Evolutionary conservation across 1,140 invertebrate species (phyloP).

Genomic region (Maniola jurtina): DNA sequence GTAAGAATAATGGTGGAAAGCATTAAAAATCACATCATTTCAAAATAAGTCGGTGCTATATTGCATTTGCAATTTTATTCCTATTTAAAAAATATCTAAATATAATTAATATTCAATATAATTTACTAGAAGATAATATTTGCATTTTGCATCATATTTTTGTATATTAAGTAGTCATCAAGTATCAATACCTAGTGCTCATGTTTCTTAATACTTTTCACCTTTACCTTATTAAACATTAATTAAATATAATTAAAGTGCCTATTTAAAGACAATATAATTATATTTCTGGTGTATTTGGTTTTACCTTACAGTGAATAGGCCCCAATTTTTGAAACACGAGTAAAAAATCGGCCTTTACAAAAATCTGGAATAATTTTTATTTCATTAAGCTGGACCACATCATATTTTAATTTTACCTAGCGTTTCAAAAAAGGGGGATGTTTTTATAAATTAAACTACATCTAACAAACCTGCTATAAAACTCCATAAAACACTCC

Average conservation of each 20-base stretch:
- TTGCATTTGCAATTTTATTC: too few relatives aligned
- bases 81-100: too few relatives aligned
- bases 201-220: conserved; percentile 23
- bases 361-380: not conserved
- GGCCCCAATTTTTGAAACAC: conserved; percentile 51
- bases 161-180: too few relatives aligned
- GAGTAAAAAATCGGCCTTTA: conserved; percentile 3
- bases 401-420: conserved; percentile 1
- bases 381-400: too few relatives aligned
- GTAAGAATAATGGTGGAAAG: conserved; percentile 27
- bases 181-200: not conserved
- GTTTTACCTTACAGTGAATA: conserved; percentile 68
- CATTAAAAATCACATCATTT: too few relatives aligned
- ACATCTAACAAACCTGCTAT: conserved; percentile 28
- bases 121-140: too few relatives aligned
- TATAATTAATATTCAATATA: too few relatives aligned
- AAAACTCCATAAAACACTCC: conserved; percentile 32
- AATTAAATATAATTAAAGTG: conserved; percentile 15
- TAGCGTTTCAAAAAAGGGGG: conserved; percentile 31
- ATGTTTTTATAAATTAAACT: conserved; percentile 24
- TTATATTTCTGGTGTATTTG: conserved; percentile 56
- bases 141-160: too few relatives aligned
- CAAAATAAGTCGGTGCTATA: too few relatives aligned
- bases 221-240: conserved; percentile 30
- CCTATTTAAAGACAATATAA: conserved; percentile 20